These are phyloP conservation scores for Saccopteryx leptura DNA, from an alignment of 2,113 vertebrate species.

Conservation along the genomic window DNA sequence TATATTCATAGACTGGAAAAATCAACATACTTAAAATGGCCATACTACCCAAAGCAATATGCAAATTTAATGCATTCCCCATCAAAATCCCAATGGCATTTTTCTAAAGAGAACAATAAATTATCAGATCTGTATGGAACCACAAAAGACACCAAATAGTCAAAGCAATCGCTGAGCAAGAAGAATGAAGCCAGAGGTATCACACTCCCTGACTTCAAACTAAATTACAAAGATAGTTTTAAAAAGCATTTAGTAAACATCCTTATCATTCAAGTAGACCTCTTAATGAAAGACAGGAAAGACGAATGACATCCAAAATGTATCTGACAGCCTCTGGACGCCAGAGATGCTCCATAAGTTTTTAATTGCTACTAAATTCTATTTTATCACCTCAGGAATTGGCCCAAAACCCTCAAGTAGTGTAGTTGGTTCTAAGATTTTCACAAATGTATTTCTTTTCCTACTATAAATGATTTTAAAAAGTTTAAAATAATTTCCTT, in stretches of 20 bases:
- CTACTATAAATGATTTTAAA: conserved; percentile 61
- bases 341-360: neutral
- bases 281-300: neutral
- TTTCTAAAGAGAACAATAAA: too few relatives aligned
- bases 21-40: too few relatives aligned
- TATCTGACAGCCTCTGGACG: neutral
- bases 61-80: too few relatives aligned
- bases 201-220: neutral
- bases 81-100: too few relatives aligned
- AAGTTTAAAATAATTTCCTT: conserved; percentile 48
- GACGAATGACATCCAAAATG: neutral
- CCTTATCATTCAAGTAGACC: neutral
- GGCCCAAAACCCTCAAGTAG: conserved; percentile 24
- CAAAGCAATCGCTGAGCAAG: too few relatives aligned
- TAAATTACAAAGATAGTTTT: neutral
- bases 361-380: conserved; percentile 8
- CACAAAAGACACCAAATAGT: too few relatives aligned
- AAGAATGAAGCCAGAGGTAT: too few relatives aligned
- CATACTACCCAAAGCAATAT: too few relatives aligned
- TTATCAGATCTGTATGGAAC: too few relatives aligned
- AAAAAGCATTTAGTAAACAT: neutral
- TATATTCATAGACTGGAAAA: too few relatives aligned
- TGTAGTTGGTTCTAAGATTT: neutral
- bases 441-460: conserved; percentile 58
- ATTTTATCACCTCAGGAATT: conserved; percentile 10